phyloP scores from a whole-genome alignment of 2,113 vertebrate genomes.

The Sylvicapra grimmia region DNA sequence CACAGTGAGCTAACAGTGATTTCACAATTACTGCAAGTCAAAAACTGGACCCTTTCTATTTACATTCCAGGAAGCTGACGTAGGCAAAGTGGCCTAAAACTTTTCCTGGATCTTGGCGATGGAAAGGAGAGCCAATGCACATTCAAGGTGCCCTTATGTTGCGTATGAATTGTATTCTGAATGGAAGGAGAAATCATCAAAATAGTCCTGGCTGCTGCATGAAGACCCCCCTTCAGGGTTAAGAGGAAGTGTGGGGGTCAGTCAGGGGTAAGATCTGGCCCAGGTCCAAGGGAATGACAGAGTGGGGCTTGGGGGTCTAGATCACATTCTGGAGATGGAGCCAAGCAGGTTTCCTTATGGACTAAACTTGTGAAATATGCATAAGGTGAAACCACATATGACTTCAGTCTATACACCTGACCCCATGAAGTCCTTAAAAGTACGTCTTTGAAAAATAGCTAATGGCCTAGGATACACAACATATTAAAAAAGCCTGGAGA shows the following conservation, averaged over 20 bases:
- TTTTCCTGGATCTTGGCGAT: neutral
- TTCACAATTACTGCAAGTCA: neutral
- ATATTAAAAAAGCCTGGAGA: neutral
- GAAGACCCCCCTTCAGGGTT: neutral
- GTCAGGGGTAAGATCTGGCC: accelerated
- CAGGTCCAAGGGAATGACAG: neutral
- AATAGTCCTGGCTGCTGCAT: neutral
- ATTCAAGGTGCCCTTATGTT: neutral
- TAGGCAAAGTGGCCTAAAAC: neutral
- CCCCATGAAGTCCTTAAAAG: neutral
- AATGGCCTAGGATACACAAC: neutral
- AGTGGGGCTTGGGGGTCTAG: neutral
- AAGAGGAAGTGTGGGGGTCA: neutral
- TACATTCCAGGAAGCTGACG: neutral
- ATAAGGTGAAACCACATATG: neutral
- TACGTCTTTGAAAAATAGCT: neutral
- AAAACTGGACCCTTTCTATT: neutral
- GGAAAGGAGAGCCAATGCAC: neutral
- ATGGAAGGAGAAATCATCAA: neutral
- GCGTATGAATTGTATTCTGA: neutral
- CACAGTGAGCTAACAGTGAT: neutral
- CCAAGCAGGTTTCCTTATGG: neutral
- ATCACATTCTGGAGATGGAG: too few species aligned
- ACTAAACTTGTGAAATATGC: neutral
- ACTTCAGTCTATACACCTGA: neutral